Evolutionary conservation across 2,888 invertebrate genomes (phyloP).

Genomic region (Erebia epiphron): DNA sequence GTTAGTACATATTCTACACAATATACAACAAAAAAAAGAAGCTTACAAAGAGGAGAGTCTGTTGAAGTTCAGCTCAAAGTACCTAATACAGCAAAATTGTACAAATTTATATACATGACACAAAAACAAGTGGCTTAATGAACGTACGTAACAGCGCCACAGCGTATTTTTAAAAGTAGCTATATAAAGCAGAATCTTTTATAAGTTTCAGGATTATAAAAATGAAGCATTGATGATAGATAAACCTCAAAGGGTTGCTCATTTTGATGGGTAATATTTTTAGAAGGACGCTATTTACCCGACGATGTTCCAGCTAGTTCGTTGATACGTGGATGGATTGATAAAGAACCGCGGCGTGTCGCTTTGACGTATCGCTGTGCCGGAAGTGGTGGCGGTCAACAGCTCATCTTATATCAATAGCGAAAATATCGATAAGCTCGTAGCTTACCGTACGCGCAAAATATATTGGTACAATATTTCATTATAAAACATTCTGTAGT

Average conservation of each 20-base stretch:
- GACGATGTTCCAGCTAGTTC: constrained; percentile 45
- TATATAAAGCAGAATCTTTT: constrained; percentile 3
- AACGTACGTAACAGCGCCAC: constrained; percentile 3
- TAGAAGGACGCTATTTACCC: constrained; percentile 23
- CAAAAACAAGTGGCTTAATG: constrained; percentile 12
- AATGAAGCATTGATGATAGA: constrained; percentile 7
- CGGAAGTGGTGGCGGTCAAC: constrained; percentile 49
- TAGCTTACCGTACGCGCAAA: background rate
- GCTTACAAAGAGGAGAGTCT: background rate
- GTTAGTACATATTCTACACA: too few relatives aligned
- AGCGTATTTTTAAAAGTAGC: background rate
- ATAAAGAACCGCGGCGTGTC: constrained; percentile 50
- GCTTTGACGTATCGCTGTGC: constrained; percentile 49
- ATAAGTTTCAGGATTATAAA: constrained; percentile 14
- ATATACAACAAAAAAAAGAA: background rate
- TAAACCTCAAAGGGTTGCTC: constrained; percentile 6
- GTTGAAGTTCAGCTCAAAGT: background rate
- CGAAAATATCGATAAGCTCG: constrained; percentile 11
- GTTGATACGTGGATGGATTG: constrained; percentile 56
- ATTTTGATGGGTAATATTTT: constrained; percentile 22
- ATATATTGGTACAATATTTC: too few relatives aligned
- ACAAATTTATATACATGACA: background rate
- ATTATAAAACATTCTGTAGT: too few relatives aligned
- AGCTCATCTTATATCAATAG: constrained; percentile 45
- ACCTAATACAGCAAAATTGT: background rate